Percentiles rank a stretch among this genome's conserved stretches.
These are phyloP conservation scores for Sorex maritimensis DNA, from an alignment of 2,797 vertebrate genomes.

Conservation along the genomic window DNA sequence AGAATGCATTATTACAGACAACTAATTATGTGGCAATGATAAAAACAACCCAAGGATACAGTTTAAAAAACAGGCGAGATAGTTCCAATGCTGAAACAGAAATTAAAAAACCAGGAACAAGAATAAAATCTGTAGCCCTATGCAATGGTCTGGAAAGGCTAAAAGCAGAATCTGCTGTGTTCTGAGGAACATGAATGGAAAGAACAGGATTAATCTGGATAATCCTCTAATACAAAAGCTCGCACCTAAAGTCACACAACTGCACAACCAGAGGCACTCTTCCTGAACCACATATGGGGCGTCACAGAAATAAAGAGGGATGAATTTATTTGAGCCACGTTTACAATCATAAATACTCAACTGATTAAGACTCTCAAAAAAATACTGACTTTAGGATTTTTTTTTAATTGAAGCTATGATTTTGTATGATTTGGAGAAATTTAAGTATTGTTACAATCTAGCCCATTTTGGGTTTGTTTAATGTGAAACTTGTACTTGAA, in stretches of 20 bases:
- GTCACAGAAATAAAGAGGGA: neutral
- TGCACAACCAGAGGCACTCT: neutral
- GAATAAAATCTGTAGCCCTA: neutral
- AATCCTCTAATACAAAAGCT: constrained; percentile 51
- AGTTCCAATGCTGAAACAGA: constrained; percentile 7
- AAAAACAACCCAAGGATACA: constrained; percentile 15
- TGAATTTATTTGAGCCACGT: neutral
- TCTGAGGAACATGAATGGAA: constrained; percentile 29
- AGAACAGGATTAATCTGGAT: constrained; percentile 53
- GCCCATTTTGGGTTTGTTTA: constrained; percentile 69
- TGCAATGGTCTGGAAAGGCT: constrained; percentile 49
- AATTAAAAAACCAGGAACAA: neutral
- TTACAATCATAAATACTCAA: neutral
- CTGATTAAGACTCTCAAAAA: neutral
- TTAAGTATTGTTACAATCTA: constrained; percentile 57
- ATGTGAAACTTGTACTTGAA: constrained; percentile 72
- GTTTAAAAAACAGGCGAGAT: neutral
- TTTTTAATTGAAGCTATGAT: constrained; percentile 8
- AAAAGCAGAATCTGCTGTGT: constrained; percentile 6
- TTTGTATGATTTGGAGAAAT: neutral
- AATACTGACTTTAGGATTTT: neutral
- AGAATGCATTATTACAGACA: neutral
- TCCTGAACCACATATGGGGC: neutral
- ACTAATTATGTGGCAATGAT: neutral
- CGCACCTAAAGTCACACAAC: neutral